Evolutionary conservation across 2,797 vertebrate species (phyloP).

Genomic region (Agapornis canus): DNA sequence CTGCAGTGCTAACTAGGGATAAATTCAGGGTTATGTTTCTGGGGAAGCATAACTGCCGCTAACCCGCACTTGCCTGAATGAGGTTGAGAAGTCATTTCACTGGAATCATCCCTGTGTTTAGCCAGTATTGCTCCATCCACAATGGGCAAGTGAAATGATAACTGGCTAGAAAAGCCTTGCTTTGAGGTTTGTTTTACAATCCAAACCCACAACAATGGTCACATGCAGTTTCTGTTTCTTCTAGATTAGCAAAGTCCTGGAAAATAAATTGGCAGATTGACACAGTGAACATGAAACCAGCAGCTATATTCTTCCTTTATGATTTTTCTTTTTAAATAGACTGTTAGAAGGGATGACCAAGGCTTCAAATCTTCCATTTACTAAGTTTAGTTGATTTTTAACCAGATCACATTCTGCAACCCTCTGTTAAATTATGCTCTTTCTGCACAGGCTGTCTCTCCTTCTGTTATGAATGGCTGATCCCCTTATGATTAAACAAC

Average conservation of each 20-base stretch:
- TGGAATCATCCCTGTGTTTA: neutral
- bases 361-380: neutral
- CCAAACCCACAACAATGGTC: neutral
- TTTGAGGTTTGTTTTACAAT: neutral
- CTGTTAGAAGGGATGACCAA: neutral
- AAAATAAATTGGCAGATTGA: neutral
- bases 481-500: slow-evolving; percentile 54
- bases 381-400: neutral
- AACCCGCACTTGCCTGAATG: neutral
- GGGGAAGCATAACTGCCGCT: neutral
- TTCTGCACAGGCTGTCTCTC: neutral
- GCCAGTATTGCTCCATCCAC: neutral
- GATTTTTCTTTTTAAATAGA: neutral
- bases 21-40: neutral
- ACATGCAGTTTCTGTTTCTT: neutral
- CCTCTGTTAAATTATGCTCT: neutral
- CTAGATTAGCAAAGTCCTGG: neutral
- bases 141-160: neutral
- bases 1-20: neutral
- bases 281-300: neutral
- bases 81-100: neutral
- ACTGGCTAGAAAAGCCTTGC: neutral
- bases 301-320: neutral
- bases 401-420: neutral
- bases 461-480: slow-evolving; percentile 14